Evolutionary conservation across 1,140 invertebrate genomes (phyloP).

Genomic region (Drosophila orena): DNA sequence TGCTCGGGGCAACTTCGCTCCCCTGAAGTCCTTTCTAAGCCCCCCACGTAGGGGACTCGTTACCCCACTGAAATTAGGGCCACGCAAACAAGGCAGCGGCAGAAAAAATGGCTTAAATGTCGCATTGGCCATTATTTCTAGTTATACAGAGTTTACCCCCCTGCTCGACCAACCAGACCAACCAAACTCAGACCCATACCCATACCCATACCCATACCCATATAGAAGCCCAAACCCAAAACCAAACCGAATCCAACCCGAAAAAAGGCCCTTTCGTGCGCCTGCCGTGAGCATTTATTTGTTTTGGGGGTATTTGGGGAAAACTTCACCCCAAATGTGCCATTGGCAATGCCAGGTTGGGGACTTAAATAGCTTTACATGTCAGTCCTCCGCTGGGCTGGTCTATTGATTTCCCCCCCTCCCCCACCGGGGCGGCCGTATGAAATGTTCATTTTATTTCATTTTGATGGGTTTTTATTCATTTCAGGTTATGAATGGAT

Average conservation of each 20-base stretch:
- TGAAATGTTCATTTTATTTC: slow-evolving; percentile 48
- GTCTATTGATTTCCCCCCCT: slow-evolving; percentile 63
- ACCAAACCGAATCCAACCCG: neutral
- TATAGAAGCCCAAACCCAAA: too few relatives aligned
- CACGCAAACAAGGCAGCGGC: slow-evolving; percentile 61
- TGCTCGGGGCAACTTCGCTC: slow-evolving; percentile 4
- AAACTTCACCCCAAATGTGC: slow-evolving; percentile 59
- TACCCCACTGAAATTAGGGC: slow-evolving; percentile 65
- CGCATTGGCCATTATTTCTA: slow-evolving; percentile 80
- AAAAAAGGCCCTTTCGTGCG: neutral
- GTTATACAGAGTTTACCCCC: slow-evolving; percentile 52
- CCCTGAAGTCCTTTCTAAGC: slow-evolving; percentile 10
- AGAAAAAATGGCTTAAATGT: slow-evolving; percentile 81
- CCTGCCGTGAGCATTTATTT: slow-evolving; percentile 65
- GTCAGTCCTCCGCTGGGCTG: slow-evolving; percentile 59
- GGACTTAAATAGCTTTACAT: slow-evolving; percentile 79
- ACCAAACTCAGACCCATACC: too few relatives aligned
- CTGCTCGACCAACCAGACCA: too few relatives aligned
- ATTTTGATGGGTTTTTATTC: slow-evolving; percentile 51
- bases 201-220: too few relatives aligned
- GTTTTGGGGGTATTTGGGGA: slow-evolving; percentile 53
- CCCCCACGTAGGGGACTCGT: slow-evolving; percentile 4
- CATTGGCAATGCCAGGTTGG: slow-evolving; percentile 28
- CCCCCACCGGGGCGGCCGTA: neutral
- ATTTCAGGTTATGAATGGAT: slow-evolving; percentile 93